A percentile compares a stretch with the other conserved stretches of the same genome.
Conservation (phyloP, 1,140 invertebrate genomes). For the Hirudo medicinalis region DNA sequence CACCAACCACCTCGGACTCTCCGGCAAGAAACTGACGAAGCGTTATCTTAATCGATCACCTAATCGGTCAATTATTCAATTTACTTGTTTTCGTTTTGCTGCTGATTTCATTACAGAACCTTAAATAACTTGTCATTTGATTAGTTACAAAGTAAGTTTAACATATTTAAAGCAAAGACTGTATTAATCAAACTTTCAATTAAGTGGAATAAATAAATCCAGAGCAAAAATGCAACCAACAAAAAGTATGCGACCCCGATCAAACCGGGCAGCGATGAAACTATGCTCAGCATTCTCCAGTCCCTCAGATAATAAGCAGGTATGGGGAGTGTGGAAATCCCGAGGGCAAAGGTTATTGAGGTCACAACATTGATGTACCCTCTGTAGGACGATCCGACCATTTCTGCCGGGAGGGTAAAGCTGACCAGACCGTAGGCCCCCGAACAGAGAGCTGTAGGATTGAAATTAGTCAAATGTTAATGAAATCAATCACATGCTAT, state of each 20-base stretch:
- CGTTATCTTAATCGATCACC: no score
- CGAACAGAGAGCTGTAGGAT: background rate
- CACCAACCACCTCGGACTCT: slow-evolving; percentile 26
- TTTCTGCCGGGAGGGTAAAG: slow-evolving; percentile 43
- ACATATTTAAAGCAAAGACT: background rate
- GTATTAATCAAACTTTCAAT: background rate
- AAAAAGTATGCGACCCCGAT: slow-evolving; percentile 19
- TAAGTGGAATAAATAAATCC: no score
- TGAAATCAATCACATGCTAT: no score
- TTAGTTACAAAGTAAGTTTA: background rate
- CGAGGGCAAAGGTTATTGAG: slow-evolving; percentile 49
- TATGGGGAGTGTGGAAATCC: slow-evolving; percentile 55
- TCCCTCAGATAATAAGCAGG: slow-evolving; percentile 57
- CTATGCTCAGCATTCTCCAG: slow-evolving; percentile 59
- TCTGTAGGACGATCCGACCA: slow-evolving; percentile 58
- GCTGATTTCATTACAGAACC: no score
- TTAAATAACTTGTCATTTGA: background rate
- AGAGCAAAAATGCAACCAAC: background rate
- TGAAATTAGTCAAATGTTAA: background rate
- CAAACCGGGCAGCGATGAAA: slow-evolving; percentile 55
- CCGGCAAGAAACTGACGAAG: slow-evolving; percentile 17
- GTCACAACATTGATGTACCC: slow-evolving; percentile 57
- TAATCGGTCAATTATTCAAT: no score
- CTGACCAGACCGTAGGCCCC: slow-evolving; percentile 21
- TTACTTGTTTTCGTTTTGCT: no score